phyloP scores from a whole-genome alignment of 2,888 invertebrate species.

The Sabatieria punctata region DNA sequence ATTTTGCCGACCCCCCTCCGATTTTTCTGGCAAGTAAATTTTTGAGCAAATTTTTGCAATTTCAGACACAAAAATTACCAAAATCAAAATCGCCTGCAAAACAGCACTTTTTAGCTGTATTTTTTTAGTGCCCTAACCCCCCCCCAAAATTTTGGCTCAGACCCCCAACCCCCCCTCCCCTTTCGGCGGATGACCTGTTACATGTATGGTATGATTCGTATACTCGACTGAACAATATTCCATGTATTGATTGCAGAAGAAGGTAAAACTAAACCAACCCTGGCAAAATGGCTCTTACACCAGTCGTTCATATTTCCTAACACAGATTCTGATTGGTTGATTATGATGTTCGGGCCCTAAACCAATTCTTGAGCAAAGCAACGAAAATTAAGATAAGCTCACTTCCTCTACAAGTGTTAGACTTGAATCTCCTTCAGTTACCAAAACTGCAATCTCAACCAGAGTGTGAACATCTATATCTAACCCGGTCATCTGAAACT shows the following conservation, averaged over 20 bases:
- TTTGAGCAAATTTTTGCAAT: too few species aligned
- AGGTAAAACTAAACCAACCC: constrained; percentile 40
- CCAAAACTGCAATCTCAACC: constrained; percentile 68
- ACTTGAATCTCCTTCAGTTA: constrained; percentile 48
- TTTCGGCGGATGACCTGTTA: too few species aligned
- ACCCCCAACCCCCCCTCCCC: too few species aligned
- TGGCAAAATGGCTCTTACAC: constrained; percentile 59
- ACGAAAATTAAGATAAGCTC: constrained; percentile 47
- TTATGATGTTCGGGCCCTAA: constrained; percentile 51
- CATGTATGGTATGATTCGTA: too few species aligned
- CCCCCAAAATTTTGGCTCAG: too few species aligned
- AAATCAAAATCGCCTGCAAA: too few species aligned
- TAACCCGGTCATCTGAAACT: constrained; percentile 65
- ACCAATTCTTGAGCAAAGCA: constrained; percentile 26
- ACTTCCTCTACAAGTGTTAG: constrained; percentile 41
- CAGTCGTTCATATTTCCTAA: constrained; percentile 63
- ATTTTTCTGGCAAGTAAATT: too few species aligned
- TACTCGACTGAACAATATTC: too few species aligned
- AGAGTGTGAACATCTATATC: constrained; percentile 57
- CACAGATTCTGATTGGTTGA: constrained; percentile 52
- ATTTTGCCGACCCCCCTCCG: too few species aligned
- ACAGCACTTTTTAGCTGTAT: too few species aligned
- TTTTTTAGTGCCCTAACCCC: too few species aligned
- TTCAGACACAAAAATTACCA: too few species aligned
- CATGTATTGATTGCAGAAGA: neutral